Percentiles rank a stretch among this genome's conserved stretches.
Evolutionary conservation across 2,113 vertebrate genomes (phyloP).

Genomic region (Spea bombifrons): DNA sequence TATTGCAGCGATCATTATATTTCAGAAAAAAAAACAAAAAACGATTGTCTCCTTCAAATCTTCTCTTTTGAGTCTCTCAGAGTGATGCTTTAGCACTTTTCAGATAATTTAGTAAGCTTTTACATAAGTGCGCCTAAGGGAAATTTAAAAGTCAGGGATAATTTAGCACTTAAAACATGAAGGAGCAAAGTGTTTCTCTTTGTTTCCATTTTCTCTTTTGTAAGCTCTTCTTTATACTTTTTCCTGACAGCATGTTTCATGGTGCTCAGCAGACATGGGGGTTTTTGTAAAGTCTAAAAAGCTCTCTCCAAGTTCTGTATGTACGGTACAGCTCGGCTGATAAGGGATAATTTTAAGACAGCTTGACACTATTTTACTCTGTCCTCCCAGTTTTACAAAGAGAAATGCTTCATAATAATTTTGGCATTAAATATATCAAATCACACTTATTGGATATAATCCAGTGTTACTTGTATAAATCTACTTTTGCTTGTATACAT

Average conservation of each 20-base stretch:
- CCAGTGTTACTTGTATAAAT: too few species aligned
- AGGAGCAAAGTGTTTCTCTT: slow-evolving; percentile 59
- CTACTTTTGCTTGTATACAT: too few species aligned
- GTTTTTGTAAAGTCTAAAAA: slow-evolving; percentile 53
- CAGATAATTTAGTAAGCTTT: slow-evolving; percentile 64
- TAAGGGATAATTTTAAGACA: slow-evolving; percentile 53
- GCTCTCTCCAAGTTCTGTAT: not conserved
- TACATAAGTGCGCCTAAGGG: slow-evolving; percentile 60
- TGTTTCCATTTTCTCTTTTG: slow-evolving; percentile 54
- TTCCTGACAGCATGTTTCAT: slow-evolving; percentile 43
- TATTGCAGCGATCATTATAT: slow-evolving; percentile 37
- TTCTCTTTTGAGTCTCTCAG: slow-evolving; percentile 35
- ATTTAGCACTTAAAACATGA: slow-evolving; percentile 67
- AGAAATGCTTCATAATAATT: too few species aligned
- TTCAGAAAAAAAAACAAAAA: slow-evolving; percentile 34
- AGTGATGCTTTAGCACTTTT: slow-evolving; percentile 53
- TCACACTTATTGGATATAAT: too few species aligned
- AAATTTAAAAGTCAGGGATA: slow-evolving; percentile 72
- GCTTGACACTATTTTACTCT: slow-evolving; percentile 44
- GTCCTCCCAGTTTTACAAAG: slow-evolving; percentile 40
- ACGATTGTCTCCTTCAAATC: not conserved
- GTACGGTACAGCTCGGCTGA: not conserved
- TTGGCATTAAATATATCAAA: too few species aligned
- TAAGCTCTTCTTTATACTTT: slow-evolving; percentile 50
- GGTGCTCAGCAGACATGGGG: slow-evolving; percentile 50